Evolutionary conservation across 1,140 invertebrate species (phyloP), one percentile per base, ranked within the genome.

Genomic region (Aphaenogaster floridana): DNA sequence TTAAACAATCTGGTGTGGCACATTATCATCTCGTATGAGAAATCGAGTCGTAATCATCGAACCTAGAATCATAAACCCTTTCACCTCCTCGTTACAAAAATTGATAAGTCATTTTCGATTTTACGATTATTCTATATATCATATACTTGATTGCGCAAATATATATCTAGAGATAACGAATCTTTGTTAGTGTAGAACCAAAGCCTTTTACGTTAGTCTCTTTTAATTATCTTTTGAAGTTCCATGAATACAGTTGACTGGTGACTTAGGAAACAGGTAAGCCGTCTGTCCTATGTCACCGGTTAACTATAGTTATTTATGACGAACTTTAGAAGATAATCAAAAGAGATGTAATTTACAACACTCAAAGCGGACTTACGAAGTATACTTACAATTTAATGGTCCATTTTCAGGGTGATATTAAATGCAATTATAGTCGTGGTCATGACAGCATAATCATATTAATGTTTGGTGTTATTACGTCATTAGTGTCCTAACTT

Each of bases 21-120:
- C 17, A 64, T 54, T 74, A 78, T 76, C 52, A 8, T 57, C 8
- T 69, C 39, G 15, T 9, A 34, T 1, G 7, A 3, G 21, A 36
- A 64, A 77, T 71, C 7, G 1, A 42, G 17, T n/a, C 3, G 36
- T 39, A 61, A 13, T 34, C 57, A 34, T 36, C n/a, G 21, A n/a
- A 34, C 13, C 34, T 34, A 28, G 1, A 11, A 68, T 68, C n/a
- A 59, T 39, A 15, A 63, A 61, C 13, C 50, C 17, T 21, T 88
- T 89, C 7, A n/a, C 52, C 15, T 69, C 13, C 13, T 78, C 7
- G 17, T 13, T 34, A 17, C 48, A 0, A 42, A 52, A 83, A 87
- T 78, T 69, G 50, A 64, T 61, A 69, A 88, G 21, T 81, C 45
- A 88, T 71, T 90, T 88, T 90, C 76, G 48, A 45, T 86, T 88